Evolutionary conservation across 2,113 vertebrate genomes (phyloP).

Genomic region (Turnix velox): DNA sequence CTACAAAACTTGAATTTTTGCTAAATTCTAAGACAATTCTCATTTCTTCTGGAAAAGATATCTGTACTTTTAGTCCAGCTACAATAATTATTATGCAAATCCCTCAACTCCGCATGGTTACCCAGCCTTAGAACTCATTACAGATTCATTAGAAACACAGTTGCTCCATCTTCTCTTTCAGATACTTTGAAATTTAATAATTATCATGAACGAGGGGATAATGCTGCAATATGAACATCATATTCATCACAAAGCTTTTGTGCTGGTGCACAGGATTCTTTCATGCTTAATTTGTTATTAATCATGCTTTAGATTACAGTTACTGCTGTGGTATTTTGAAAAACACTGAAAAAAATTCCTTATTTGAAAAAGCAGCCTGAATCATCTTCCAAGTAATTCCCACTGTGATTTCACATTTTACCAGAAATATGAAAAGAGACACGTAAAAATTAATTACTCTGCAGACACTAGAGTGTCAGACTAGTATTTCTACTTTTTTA

Average conservation of each 20-base stretch:
- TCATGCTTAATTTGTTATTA: conserved; percentile 41
- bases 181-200: conserved; percentile 36
- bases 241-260: conserved; percentile 31
- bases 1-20: neutral
- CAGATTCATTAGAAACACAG: conserved; percentile 54
- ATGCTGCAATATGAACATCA: neutral
- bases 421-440: neutral
- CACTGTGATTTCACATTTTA: neutral
- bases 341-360: neutral
- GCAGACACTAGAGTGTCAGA: neutral
- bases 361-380: neutral
- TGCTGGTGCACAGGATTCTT: neutral
- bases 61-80: neutral
- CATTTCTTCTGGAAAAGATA: neutral
- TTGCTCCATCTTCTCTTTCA: conserved; percentile 32
- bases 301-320: neutral
- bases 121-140: conserved; percentile 50
- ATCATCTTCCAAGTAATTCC: neutral
- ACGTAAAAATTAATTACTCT: neutral
- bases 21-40: neutral
- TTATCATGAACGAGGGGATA: neutral
- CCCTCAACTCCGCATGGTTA: conserved; percentile 10
- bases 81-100: conserved; percentile 40
- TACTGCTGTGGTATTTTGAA: neutral
- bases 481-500: neutral